These are phyloP conservation scores for Agrotis clavis DNA, from an alignment of 2,888 invertebrate species.

Conservation along the genomic window DNA sequence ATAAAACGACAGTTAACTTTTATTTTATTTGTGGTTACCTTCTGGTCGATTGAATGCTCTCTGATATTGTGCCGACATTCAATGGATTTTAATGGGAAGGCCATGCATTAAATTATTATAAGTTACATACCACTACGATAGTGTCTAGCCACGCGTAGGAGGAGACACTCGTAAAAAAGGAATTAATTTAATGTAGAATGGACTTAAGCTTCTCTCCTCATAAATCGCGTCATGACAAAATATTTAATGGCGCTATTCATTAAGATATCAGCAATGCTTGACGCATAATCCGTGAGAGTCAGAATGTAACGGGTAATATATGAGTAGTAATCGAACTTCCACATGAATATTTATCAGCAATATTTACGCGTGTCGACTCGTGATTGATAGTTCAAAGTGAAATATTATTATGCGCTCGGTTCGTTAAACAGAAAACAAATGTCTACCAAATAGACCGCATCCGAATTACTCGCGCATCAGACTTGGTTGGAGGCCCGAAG, in stretches of 20 bases:
- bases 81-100: conserved; percentile 85
- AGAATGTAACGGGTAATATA: conserved; percentile 63
- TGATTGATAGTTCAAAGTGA: conserved; percentile 66
- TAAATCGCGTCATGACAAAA: conserved; percentile 79
- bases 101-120: conserved; percentile 75
- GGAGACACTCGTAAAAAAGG: conserved; percentile 74
- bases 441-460: conserved; percentile 72
- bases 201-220: conserved; percentile 70
- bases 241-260: conserved; percentile 80
- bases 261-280: conserved; percentile 71
- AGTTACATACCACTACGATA: conserved; percentile 74
- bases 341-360: conserved; percentile 65
- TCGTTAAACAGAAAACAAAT: conserved; percentile 74
- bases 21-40: conserved; percentile 75
- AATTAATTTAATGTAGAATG: conserved; percentile 76
- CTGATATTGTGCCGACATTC: conserved; percentile 76
- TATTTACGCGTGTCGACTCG: conserved; percentile 59
- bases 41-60: conserved; percentile 76
- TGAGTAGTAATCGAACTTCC: conserved; percentile 55
- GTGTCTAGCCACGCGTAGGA: conserved; percentile 69
- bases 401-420: conserved; percentile 66
- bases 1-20: conserved; percentile 66
- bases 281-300: conserved; percentile 63
- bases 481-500: conserved; percentile 65
- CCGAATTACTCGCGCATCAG: conserved; percentile 74